Conservation (phyloP, 2,113 vertebrate genomes). For the Anser brachyrhynchus region DNA sequence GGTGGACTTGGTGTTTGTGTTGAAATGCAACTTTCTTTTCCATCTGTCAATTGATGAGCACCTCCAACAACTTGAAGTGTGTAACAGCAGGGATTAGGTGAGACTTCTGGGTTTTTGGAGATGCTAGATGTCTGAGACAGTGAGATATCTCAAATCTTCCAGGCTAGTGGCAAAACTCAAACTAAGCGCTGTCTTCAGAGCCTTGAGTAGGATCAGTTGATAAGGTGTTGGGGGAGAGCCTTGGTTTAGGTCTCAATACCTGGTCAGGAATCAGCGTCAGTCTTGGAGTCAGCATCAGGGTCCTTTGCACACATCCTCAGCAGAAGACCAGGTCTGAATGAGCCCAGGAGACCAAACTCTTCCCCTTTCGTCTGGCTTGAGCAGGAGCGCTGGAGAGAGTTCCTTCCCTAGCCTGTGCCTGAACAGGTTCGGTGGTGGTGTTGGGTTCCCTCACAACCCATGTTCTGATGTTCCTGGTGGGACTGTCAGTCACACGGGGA, state of each 20-base stretch:
- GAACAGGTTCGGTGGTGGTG: background rate
- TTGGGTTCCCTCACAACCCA: background rate
- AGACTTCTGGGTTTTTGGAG: background rate
- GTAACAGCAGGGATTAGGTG: background rate
- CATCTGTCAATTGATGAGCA: accelerated
- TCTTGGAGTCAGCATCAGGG: background rate
- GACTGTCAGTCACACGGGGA: background rate
- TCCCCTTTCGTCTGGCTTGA: background rate
- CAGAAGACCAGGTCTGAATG: background rate
- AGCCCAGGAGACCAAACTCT: background rate
- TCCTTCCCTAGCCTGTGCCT: background rate
- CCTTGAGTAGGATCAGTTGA: background rate
- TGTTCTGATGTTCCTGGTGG: background rate
- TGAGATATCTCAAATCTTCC: background rate
- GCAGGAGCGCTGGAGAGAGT: background rate
- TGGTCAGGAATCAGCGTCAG: background rate
- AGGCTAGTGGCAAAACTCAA: background rate
- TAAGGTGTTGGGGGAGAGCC: background rate
- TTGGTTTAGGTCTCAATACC: background rate
- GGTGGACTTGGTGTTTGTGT: background rate
- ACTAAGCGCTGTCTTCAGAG: background rate
- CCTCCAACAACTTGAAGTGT: background rate
- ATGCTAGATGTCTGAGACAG: background rate
- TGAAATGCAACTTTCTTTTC: background rate
- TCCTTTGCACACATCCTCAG: background rate